phyloP scores from a whole-genome alignment of 37 sponge, comb jelly and placozoan genomes.

The Oopsacas minuta region DNA sequence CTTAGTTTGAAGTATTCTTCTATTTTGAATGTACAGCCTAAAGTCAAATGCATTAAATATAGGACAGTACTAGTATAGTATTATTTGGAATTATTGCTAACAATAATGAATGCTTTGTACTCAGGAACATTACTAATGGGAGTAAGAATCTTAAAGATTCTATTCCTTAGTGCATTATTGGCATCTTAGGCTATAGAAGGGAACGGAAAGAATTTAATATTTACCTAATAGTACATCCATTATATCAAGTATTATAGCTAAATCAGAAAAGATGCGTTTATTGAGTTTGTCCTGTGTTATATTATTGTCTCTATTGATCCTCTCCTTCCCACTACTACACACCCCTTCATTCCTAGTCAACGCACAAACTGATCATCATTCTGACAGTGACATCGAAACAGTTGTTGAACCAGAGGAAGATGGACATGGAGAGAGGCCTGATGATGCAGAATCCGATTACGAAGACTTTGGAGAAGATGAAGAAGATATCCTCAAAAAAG shows the following conservation, averaged over 20 bases:
- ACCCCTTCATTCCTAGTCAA: not conserved
- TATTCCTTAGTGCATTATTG: too few species aligned
- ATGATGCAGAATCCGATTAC: not conserved
- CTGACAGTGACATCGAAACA: not conserved
- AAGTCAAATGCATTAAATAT: too few species aligned
- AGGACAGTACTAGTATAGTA: too few species aligned
- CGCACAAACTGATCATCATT: not conserved
- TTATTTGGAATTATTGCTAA: too few species aligned
- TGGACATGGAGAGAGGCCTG: not conserved
- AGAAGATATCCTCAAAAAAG: not conserved
- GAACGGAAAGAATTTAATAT: not conserved
- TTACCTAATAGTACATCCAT: not conserved
- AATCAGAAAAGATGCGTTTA: not conserved
- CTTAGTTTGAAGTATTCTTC: too few species aligned
- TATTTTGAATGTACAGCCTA: too few species aligned
- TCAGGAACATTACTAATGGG: too few species aligned
- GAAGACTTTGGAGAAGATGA: not conserved
- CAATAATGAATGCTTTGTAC: too few species aligned
- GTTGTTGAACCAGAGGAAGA: not conserved
- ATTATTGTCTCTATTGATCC: not conserved
- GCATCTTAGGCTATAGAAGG: too few species aligned
- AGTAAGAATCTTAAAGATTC: too few species aligned
- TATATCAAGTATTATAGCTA: too few species aligned
- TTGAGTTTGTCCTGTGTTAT: not conserved
- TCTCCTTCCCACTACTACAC: not conserved